Evolutionary conservation across 2,888 invertebrate genomes (phyloP), one percentile per base, ranked within the genome.

Genomic region (Nomada ruficornis): DNA sequence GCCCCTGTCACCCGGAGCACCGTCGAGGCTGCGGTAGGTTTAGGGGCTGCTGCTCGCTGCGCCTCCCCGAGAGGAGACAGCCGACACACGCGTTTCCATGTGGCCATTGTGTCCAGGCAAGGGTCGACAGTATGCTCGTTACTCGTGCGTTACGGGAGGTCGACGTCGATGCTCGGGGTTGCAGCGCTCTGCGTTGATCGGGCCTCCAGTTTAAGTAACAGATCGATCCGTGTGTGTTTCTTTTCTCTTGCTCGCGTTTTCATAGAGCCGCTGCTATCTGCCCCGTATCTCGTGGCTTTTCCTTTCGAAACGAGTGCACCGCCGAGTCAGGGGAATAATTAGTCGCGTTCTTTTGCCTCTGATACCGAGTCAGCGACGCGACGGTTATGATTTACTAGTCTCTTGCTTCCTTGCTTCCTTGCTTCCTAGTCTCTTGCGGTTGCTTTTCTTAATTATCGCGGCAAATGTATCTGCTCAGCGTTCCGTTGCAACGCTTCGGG

Each of bases 11-110:
- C 84, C 83, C 89, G 86, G 83, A 62, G 68, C 54, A 84, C 80
- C 86, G 47, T 36, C 84, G 81, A 83, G 86, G 85, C 90, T 91
- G 91, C 90, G 91, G 91, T 91, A 91, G 91, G 91, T 91, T 89
- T 77, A 82, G 85, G 83, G 80, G 78, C 52, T 60, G 76, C 77
- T 55, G 77, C 74, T 68, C 57, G 42, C 68, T 57, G 44, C 69
- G 18, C 60, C 70, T 59, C 65, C 62, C n/a, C 26, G 57, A 63
- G 55, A 60, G 62, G 55, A 71, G 83, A 74, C 72, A 70, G 73
- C 29, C 73, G 70, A 80, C 83, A 72, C 80, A 77, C 77, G 65
- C 84, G 84, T 67, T 68, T 77, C 75, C 55, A 67, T 60, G 52
- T 44, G 82, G 68, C 86, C 82, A 89, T 90, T 90, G 90, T 90